These are phyloP conservation scores for Myiozetetes cayanensis DNA, from an alignment of 2,113 vertebrate species.

Conservation along the genomic window DNA sequence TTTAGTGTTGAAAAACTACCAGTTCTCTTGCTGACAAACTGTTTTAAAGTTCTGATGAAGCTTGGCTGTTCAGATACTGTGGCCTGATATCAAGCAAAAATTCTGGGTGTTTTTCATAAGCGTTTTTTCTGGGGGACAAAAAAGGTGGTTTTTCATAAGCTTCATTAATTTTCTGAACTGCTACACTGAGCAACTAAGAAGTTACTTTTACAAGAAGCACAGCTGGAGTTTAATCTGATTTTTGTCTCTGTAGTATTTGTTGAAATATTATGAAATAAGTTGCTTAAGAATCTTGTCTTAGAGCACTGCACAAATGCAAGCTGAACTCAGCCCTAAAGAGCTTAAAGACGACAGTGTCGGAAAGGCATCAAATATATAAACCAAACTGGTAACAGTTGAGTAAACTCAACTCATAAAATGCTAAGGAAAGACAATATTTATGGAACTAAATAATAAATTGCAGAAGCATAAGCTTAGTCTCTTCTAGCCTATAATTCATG, in stretches of 20 bases:
- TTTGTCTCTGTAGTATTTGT: not conserved
- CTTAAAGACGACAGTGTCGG: not conserved
- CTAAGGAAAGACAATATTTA: not conserved
- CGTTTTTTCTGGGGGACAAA: accelerated
- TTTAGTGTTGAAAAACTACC: not conserved
- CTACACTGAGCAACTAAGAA: not conserved
- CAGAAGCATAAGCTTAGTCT: not conserved
- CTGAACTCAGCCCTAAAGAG: not conserved
- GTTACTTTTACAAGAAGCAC: not conserved
- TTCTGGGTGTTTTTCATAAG: not conserved
- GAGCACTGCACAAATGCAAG: not conserved
- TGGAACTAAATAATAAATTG: not conserved
- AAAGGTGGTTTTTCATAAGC: not conserved
- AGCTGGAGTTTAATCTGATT: not conserved
- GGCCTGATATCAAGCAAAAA: not conserved
- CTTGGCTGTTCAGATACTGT: not conserved
- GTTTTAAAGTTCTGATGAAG: not conserved
- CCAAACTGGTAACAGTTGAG: not conserved
- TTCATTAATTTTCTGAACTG: not conserved
- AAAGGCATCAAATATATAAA: not conserved
- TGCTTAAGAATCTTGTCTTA: not conserved
- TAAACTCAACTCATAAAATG: not conserved
- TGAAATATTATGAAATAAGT: not conserved
- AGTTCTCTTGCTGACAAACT: not conserved
- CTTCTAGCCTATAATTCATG: not conserved